Percentiles rank a stretch among this genome's conserved stretches.
phyloP scores from a whole-genome alignment of 2,888 invertebrate genomes.

The Scaptomyza reducta region DNA sequence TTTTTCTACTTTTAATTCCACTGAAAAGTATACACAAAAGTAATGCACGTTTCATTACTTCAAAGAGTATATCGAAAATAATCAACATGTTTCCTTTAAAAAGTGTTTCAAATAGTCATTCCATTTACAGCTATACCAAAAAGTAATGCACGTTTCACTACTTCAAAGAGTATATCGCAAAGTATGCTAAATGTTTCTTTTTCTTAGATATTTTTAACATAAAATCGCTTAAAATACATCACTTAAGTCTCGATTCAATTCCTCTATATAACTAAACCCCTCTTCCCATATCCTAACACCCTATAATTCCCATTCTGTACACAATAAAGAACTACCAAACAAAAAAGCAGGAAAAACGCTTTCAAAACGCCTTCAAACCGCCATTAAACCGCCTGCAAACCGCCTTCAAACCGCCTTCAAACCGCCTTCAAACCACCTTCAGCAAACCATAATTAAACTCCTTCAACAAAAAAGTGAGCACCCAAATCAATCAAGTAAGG shows the following conservation, averaged over 20 bases:
- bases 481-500: slow-evolving; percentile 20
- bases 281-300: background rate
- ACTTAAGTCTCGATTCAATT: no score
- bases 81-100: no score
- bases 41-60: no score
- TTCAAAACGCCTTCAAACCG: slow-evolving; percentile 19
- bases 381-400: no score
- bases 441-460: background rate
- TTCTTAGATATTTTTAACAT: no score
- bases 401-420: background rate
- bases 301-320: background rate
- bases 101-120: no score
- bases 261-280: background rate
- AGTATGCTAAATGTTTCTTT: background rate
- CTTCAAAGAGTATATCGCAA: background rate
- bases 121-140: no score
- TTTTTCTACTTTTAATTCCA: no score
- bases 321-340: background rate
- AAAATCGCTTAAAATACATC: no score
- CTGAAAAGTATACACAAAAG: no score
- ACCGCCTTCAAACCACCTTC: background rate
- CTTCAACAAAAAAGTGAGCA: slow-evolving; percentile 3
- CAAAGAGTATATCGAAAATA: no score
- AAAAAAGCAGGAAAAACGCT: slow-evolving; percentile 17
- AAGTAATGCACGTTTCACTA: background rate